Evolutionary conservation across 1,140 invertebrate genomes (phyloP).

Genomic region (Zaprionus africanus): DNA sequence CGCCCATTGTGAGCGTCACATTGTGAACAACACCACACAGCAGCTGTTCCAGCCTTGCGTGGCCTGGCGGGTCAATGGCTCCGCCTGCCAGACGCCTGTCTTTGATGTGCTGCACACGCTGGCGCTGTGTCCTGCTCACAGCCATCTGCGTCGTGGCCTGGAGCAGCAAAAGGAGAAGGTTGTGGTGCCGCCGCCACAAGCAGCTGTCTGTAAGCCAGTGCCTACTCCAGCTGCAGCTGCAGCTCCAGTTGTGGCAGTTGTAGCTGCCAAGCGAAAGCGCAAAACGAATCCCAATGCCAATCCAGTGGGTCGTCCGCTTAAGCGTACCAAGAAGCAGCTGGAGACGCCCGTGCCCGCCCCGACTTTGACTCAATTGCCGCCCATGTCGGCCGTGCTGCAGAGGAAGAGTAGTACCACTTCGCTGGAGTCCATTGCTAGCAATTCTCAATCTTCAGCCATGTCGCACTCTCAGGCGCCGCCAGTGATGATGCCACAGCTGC

Average conservation of each 20-base stretch:
- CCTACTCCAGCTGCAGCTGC: constrained; percentile 8
- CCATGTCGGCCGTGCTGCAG: constrained; percentile 61
- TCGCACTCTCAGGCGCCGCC: constrained; percentile 52
- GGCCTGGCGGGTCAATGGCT: constrained; percentile 94
- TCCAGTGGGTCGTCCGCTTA: constrained; percentile 71
- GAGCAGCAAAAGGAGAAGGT: constrained; percentile 31
- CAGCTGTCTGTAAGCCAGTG: constrained; percentile 1
- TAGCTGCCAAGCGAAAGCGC: constrained; percentile 60
- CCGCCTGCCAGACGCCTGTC: constrained; percentile 94
- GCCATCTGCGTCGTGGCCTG: constrained; percentile 53
- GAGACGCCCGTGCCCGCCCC: constrained; percentile 21
- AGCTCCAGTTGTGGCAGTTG: background rate
- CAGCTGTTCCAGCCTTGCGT: constrained; percentile 95
- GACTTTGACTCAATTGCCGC: constrained; percentile 42
- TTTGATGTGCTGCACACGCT: constrained; percentile 93
- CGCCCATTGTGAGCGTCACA: constrained; percentile 93
- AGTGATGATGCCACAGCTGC: constrained; percentile 31
- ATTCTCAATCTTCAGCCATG: constrained; percentile 73
- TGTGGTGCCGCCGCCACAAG: constrained; percentile 3
- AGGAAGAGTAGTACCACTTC: constrained; percentile 81
- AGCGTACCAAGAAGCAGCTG: constrained; percentile 62
- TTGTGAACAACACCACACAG: constrained; percentile 94
- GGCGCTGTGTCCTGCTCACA: constrained; percentile 92
- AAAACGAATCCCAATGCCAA: constrained; percentile 61
- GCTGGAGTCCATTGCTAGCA: constrained; percentile 80